Conservation (phyloP, 1,140 invertebrate genomes). For the Conus betulinus region DNA sequence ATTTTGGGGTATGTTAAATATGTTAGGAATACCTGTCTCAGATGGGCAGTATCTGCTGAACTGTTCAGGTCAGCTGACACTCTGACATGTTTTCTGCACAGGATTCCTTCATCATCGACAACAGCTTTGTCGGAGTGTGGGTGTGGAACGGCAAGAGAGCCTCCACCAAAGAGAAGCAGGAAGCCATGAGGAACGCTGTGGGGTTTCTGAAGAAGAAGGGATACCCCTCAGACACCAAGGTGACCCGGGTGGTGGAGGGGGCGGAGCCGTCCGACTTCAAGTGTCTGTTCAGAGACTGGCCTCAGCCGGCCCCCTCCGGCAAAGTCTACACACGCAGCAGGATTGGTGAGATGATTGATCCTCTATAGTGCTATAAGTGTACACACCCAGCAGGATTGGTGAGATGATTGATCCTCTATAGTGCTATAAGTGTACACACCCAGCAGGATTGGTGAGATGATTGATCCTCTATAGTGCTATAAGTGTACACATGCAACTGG, state of each 20-base stretch:
- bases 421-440: not conserved
- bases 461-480: too few species aligned
- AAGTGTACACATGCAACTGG: not conserved
- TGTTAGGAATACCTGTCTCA: too few species aligned
- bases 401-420: too few species aligned
- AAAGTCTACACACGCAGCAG: slow-evolving; percentile 68
- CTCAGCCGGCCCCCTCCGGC: slow-evolving; percentile 67
- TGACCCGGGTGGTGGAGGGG: slow-evolving; percentile 87
- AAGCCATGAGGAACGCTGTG: slow-evolving; percentile 89
- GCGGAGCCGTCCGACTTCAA: slow-evolving; percentile 92
- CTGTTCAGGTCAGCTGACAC: too few species aligned
- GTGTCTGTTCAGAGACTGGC: slow-evolving; percentile 87
- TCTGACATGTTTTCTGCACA: slow-evolving; percentile 66
- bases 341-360: slow-evolving; percentile 61
- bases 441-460: too few species aligned
- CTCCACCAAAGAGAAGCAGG: slow-evolving; percentile 82
- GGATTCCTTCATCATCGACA: slow-evolving; percentile 92
- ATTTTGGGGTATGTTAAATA: too few species aligned
- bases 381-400: too few species aligned
- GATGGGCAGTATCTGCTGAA: too few species aligned
- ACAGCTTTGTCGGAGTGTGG: slow-evolving; percentile 89
- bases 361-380: not conserved
- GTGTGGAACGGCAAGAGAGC: slow-evolving; percentile 91
- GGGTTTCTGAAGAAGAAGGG: slow-evolving; percentile 93
- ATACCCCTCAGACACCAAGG: slow-evolving; percentile 84